Evolutionary conservation across 2,113 vertebrate species (phyloP).

Genomic region (Lagopus muta): DNA sequence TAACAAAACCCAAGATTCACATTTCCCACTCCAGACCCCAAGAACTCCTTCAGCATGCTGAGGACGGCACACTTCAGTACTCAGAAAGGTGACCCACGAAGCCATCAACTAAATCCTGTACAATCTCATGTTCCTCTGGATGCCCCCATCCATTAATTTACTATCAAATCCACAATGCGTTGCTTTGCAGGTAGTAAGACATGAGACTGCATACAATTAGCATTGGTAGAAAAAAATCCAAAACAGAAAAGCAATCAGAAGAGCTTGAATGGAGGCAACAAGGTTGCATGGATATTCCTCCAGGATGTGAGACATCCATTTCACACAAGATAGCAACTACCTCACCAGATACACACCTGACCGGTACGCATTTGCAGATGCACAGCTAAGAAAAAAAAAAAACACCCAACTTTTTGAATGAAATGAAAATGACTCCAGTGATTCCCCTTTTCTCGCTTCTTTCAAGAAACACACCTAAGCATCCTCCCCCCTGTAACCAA

Average conservation of each 20-base stretch:
- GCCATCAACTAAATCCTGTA: not conserved
- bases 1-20: not conserved
- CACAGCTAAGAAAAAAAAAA: not conserved
- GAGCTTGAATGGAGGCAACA: not conserved
- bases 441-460: not conserved
- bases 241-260: not conserved
- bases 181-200: not conserved
- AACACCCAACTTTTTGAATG: not conserved
- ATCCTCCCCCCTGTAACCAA: not conserved
- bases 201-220: not conserved
- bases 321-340: not conserved
- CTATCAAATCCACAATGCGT: not conserved
- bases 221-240: not conserved
- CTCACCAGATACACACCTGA: not conserved
- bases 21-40: not conserved
- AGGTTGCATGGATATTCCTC: not conserved
- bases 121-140: not conserved
- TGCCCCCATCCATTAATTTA: not conserved
- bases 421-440: not conserved
- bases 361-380: not conserved
- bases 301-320: not conserved
- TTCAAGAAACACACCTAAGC: not conserved
- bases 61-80: not conserved
- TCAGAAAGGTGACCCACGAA: not conserved
- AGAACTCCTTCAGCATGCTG: not conserved